These are phyloP conservation scores for Drosophila novamexicana DNA, from an alignment of 1,140 invertebrate genomes.

Conservation along the genomic window DNA sequence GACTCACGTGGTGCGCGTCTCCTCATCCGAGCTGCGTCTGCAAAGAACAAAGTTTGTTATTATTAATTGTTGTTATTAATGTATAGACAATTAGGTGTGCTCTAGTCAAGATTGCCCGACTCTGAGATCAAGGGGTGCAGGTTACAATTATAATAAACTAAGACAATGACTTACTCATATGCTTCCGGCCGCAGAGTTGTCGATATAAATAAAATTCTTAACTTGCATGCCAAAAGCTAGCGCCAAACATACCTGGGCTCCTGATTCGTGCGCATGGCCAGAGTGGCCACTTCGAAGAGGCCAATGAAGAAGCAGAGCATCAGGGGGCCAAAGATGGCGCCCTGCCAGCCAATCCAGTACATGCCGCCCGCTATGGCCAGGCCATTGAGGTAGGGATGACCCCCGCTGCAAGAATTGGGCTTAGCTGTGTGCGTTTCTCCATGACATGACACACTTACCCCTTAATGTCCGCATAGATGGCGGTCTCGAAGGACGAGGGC, in stretches of 20 bases:
- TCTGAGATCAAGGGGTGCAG: too few relatives aligned
- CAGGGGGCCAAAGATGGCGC: slow-evolving; percentile 97
- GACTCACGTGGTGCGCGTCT: slow-evolving; percentile 80
- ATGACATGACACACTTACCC: slow-evolving; percentile 88
- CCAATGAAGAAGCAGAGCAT: slow-evolving; percentile 90
- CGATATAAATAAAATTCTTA: slow-evolving; percentile 42
- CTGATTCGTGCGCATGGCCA: slow-evolving; percentile 75
- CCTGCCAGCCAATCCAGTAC: slow-evolving; percentile 97
- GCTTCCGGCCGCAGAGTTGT: slow-evolving; percentile 50
- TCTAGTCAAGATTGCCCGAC: too few relatives aligned
- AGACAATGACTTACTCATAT: slow-evolving; percentile 52
- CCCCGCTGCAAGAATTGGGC: slow-evolving; percentile 88
- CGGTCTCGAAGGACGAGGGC: slow-evolving; percentile 96
- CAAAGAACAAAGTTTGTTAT: slow-evolving; percentile 30
- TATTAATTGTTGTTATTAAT: background rate
- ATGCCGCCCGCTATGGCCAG: slow-evolving; percentile 99
- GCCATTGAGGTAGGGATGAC: slow-evolving; percentile 99
- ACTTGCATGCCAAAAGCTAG: slow-evolving; percentile 60
- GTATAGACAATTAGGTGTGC: background rate
- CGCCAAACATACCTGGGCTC: slow-evolving; percentile 69
- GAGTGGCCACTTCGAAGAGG: slow-evolving; percentile 78
- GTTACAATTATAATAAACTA: background rate
- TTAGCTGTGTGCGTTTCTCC: too few relatives aligned
- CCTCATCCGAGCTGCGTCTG: slow-evolving; percentile 80
- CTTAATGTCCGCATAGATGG: slow-evolving; percentile 98